Conservation (phyloP, 2,113 vertebrate genomes). For the Cryptotis parvus region DNA sequence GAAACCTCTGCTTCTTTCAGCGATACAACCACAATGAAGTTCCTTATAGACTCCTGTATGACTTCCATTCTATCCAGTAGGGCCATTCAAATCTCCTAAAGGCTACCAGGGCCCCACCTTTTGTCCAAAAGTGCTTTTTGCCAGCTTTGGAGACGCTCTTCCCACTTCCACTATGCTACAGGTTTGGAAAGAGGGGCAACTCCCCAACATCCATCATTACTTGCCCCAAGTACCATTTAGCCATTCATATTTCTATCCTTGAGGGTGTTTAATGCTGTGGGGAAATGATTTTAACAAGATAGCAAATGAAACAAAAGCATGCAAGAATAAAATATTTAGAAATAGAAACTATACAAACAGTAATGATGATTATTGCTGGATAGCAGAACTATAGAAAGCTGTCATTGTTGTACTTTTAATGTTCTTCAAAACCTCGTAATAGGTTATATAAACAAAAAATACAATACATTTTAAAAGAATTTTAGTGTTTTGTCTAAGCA, state of each 20-base stretch:
- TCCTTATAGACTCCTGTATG: neutral
- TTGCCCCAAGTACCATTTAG: neutral
- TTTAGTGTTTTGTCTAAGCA: neutral
- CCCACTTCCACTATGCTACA: neutral
- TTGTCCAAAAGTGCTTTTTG: too few relatives aligned
- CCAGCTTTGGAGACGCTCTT: neutral
- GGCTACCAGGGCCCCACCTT: neutral
- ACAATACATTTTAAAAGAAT: neutral
- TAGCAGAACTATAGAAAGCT: conserved; percentile 12
- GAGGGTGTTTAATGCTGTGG: neutral
- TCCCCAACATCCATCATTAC: neutral
- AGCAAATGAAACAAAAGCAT: neutral
- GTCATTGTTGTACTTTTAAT: conserved; percentile 13
- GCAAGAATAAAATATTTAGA: neutral
- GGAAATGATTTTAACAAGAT: neutral
- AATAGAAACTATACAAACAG: conserved; percentile 43
- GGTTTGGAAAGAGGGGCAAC: accelerated
- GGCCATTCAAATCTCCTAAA: neutral
- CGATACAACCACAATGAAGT: neutral
- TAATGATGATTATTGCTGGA: conserved; percentile 37
- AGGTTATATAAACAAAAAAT: conserved; percentile 30
- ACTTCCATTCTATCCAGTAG: too few relatives aligned
- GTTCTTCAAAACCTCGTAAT: conserved; percentile 16
- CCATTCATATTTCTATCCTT: too few relatives aligned
- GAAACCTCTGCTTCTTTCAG: neutral